phyloP scores from a whole-genome alignment of 2,113 vertebrate species.

The Oryzias woworae region DNA sequence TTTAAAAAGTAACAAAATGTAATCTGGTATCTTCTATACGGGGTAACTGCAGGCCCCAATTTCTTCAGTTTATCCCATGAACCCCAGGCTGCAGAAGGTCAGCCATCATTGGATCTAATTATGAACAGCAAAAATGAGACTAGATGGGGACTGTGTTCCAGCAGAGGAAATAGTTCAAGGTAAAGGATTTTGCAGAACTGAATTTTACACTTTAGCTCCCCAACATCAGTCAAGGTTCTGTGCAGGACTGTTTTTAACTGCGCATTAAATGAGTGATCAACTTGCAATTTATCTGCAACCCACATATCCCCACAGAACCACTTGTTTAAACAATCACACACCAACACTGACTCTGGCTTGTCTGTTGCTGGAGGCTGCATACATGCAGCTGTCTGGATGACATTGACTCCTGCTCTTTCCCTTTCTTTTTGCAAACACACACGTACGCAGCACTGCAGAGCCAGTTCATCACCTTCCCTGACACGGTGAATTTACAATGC shows the following conservation, averaged over 20 bases:
- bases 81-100: slow-evolving; percentile 70
- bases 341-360: slow-evolving; percentile 20
- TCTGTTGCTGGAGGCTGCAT: slow-evolving; percentile 25
- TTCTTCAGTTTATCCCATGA: slow-evolving; percentile 21
- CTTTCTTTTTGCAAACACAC: slow-evolving; percentile 14
- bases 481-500: slow-evolving; percentile 55
- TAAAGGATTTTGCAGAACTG: slow-evolving; percentile 27
- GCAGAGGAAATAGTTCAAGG: slow-evolving; percentile 17
- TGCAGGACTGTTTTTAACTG: neutral
- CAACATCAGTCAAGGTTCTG: slow-evolving; percentile 26
- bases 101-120: slow-evolving; percentile 73
- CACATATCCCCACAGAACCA: slow-evolving; percentile 2
- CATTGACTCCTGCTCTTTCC: slow-evolving; percentile 38
- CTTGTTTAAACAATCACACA: neutral
- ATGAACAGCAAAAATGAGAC: slow-evolving; percentile 51
- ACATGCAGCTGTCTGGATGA: slow-evolving; percentile 40
- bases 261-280: slow-evolving; percentile 34
- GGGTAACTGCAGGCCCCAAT: slow-evolving; percentile 40
- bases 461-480: slow-evolving; percentile 65
- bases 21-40: slow-evolving; percentile 45
- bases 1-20: slow-evolving; percentile 47
- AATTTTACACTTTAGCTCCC: slow-evolving; percentile 22
- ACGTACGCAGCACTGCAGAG: slow-evolving; percentile 31
- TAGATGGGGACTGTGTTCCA: slow-evolving; percentile 41
- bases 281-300: slow-evolving; percentile 18